These are phyloP conservation scores for Heliothis subflexa DNA, from an alignment of 1,140 invertebrate genomes.

Conservation along the genomic window DNA sequence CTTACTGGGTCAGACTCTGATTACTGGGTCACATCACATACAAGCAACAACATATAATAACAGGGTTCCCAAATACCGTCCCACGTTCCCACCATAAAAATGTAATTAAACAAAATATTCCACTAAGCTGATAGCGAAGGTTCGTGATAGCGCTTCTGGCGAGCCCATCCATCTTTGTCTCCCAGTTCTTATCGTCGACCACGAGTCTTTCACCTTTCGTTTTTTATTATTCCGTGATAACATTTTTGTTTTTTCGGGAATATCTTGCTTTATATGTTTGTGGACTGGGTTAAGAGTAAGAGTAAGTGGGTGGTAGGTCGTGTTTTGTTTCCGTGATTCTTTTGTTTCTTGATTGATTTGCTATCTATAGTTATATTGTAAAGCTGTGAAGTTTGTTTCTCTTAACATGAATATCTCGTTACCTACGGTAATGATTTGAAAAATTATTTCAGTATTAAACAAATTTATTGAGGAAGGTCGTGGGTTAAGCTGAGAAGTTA, in stretches of 20 bases:
- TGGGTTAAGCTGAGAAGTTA: too few species aligned
- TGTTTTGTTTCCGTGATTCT: neutral
- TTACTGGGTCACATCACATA: neutral
- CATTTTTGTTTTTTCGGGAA: slow-evolving; percentile 33
- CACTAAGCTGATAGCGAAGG: slow-evolving; percentile 32
- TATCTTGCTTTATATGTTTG: neutral
- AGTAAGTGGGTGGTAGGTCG: neutral
- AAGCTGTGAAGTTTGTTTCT: too few species aligned
- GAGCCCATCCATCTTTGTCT: slow-evolving; percentile 52
- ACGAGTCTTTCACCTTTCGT: slow-evolving; percentile 37
- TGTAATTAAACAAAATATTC: slow-evolving; percentile 47
- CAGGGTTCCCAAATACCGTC: slow-evolving; percentile 26
- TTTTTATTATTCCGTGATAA: slow-evolving; percentile 29
- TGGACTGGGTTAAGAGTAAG: neutral
- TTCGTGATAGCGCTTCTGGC: slow-evolving; percentile 46
- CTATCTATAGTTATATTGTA: neutral
- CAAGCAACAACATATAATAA: neutral
- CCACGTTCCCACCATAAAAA: slow-evolving; percentile 28
- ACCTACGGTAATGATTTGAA: too few species aligned
- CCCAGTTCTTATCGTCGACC: slow-evolving; percentile 45
- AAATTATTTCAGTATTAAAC: too few species aligned
- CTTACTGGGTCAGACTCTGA: too few species aligned
- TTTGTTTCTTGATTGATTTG: neutral
- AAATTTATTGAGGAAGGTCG: too few species aligned
- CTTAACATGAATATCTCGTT: too few species aligned